Conservation (phyloP, 2,113 vertebrate species). For the Cacatua alba region DNA sequence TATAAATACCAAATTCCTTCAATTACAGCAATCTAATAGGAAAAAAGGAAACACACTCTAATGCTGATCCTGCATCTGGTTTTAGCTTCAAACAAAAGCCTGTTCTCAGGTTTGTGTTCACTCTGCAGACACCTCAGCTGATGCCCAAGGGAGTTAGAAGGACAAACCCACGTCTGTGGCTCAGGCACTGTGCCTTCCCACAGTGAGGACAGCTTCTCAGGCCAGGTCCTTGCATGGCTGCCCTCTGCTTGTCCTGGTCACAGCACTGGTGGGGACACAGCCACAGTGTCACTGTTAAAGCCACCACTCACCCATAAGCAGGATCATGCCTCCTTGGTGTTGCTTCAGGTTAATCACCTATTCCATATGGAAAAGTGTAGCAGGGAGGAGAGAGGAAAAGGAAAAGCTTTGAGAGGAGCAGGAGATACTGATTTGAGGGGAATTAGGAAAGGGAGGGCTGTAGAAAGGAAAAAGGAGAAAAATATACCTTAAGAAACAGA, state of each 20-base stretch:
- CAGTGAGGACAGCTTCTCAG: not conserved
- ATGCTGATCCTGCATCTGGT: not conserved
- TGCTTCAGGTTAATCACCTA: not conserved
- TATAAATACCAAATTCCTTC: not conserved
- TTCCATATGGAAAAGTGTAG: not conserved
- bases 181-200: not conserved
- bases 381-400: not conserved
- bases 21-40: not conserved
- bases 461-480: not conserved
- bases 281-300: not conserved
- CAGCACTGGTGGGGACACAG: not conserved
- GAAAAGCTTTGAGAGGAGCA: not conserved
- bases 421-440: not conserved
- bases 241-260: not conserved
- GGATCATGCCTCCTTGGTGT: rapidly evolving
- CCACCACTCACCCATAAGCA: not conserved
- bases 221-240: not conserved
- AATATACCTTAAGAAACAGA: not conserved
- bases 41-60: not conserved
- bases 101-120: not conserved
- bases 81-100: not conserved
- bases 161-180: rapidly evolving
- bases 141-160: rapidly evolving
- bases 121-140: not conserved
- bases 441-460: not conserved